Conservation (phyloP, 2,113 vertebrate genomes). For the Sylvilagus bachmani region DNA sequence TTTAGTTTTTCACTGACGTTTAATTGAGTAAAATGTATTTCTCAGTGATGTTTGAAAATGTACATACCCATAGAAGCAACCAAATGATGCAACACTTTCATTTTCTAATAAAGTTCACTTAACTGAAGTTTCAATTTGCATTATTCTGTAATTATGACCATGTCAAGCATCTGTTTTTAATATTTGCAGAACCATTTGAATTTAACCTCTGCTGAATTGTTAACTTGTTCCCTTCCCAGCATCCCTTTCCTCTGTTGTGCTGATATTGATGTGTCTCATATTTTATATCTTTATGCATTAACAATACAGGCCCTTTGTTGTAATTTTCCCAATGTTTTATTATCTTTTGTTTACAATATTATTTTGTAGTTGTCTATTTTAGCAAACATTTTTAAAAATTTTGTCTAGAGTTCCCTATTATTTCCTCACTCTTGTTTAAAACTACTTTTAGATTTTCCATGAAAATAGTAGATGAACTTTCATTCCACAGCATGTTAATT, state of each 20-base stretch:
- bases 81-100: neutral
- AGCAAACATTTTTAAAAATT: neutral
- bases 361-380: neutral
- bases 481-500: neutral
- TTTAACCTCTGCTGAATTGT: neutral
- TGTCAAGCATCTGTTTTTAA: neutral
- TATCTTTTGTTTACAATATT: neutral
- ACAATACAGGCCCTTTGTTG: neutral
- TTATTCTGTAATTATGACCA: neutral
- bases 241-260: neutral
- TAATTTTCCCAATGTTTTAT: neutral
- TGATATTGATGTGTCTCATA: neutral
- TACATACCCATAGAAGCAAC: neutral
- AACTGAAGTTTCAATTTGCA: neutral
- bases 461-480: neutral
- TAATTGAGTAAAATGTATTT: neutral
- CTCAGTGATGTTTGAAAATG: neutral
- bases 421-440: neutral
- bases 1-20: neutral
- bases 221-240: neutral
- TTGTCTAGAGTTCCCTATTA: neutral
- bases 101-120: neutral
- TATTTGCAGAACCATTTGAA: neutral
- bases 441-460: conserved; percentile 6
- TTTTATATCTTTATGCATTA: neutral